Evolutionary conservation across 2,888 invertebrate species (phyloP).

Genomic region (Lumbricus terrestris): DNA sequence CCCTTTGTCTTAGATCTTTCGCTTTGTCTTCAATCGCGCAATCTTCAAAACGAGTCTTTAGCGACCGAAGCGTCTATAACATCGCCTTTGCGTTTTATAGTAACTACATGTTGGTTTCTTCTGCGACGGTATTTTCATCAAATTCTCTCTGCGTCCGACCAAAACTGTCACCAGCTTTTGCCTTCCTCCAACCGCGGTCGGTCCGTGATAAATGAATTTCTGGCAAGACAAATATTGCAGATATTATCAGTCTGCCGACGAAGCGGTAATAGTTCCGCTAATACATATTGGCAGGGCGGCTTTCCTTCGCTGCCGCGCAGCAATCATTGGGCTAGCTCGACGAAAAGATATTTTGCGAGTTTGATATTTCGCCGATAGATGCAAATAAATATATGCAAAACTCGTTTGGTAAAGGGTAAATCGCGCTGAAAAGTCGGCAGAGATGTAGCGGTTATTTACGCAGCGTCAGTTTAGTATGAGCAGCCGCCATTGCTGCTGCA

Average conservation of each 20-base stretch:
- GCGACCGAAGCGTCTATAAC: not conserved
- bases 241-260: not conserved
- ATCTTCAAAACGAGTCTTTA: not conserved
- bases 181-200: not conserved
- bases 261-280: not conserved
- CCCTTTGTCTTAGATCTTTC: not conserved
- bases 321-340: not conserved
- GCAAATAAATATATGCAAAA: not conserved
- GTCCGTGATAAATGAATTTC: not conserved
- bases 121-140: not conserved
- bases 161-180: not conserved
- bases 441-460: not conserved
- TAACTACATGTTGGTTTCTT: not conserved
- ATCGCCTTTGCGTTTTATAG: not conserved
- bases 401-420: not conserved
- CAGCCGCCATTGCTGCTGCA: not conserved
- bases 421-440: not conserved
- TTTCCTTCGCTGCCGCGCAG: not conserved
- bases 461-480: not conserved
- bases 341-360: not conserved
- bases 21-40: not conserved
- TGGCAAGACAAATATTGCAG: not conserved
- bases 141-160: not conserved
- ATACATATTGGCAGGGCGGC: not conserved
- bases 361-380: not conserved